Evolutionary conservation across 2,888 invertebrate species (phyloP).

Genomic region (Yponomeuta plumbellus): DNA sequence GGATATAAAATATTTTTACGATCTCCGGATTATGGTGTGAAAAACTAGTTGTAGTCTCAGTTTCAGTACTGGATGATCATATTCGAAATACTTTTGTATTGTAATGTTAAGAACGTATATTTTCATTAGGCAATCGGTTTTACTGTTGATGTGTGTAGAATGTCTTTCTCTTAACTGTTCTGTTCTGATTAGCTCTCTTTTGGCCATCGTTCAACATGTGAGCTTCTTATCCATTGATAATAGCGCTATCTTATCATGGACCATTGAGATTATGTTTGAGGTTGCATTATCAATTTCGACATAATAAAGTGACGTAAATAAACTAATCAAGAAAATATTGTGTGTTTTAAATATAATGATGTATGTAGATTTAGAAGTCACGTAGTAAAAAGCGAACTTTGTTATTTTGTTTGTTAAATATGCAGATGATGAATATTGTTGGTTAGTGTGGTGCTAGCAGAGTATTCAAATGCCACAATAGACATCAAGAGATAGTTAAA

Average conservation of each 20-base stretch:
- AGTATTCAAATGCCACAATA: neutral
- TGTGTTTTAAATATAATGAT: no score
- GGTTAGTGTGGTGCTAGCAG: neutral
- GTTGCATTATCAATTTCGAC: constrained; percentile 7
- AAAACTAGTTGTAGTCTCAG: no score
- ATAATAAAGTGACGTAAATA: neutral
- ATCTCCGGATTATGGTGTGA: no score
- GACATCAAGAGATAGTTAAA: constrained; percentile 1
- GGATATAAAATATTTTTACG: no score
- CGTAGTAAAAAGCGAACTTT: neutral
- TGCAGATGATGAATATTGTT: neutral
- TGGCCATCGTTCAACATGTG: neutral
- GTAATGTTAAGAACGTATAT: no score
- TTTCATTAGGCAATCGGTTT: neutral
- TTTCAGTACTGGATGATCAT: no score
- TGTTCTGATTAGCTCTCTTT: neutral
- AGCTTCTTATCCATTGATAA: constrained; percentile 5
- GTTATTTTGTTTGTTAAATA: neutral
- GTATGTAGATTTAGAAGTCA: no score
- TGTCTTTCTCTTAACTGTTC: neutral
- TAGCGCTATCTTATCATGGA: constrained; percentile 5
- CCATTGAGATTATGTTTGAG: constrained; percentile 1
- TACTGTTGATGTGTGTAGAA: neutral
- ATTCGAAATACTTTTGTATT: no score
- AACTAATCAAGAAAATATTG: neutral